Evolutionary conservation across 1,140 invertebrate genomes (phyloP).

Genomic region (Pseudachorutes palmiensis): DNA sequence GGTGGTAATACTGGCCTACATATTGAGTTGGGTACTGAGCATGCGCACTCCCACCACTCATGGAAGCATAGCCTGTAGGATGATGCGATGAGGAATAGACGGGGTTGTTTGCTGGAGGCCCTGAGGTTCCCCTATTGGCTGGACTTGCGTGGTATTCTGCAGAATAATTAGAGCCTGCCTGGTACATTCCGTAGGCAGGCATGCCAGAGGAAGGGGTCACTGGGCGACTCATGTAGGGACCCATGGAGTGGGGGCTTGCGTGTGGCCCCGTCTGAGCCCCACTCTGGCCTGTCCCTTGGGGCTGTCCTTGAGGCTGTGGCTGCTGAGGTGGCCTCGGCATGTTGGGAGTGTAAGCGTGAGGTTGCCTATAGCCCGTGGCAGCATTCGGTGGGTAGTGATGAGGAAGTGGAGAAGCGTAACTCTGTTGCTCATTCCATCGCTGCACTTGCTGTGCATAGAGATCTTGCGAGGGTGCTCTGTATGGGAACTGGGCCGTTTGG

Average conservation of each 20-base stretch:
- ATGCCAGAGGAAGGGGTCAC: conserved; percentile 38
- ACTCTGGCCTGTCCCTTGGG: no score
- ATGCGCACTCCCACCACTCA: no score
- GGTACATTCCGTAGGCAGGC: conserved; percentile 43
- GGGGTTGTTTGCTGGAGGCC: conserved; percentile 18
- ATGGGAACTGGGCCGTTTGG: conserved; percentile 44
- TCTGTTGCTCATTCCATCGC: conserved; percentile 45
- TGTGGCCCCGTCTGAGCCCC: conserved; percentile 35
- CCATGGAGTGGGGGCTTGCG: conserved; percentile 36
- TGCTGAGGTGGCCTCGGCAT: conserved; percentile 26
- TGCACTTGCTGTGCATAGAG: conserved; percentile 36
- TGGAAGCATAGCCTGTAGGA: no score
- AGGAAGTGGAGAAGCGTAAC: conserved; percentile 26
- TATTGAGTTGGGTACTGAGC: conserved; percentile 15
- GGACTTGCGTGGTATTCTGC: conserved; percentile 47
- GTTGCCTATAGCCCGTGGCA: conserved; percentile 32
- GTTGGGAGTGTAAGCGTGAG: conserved; percentile 33
- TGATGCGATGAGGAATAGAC: no score
- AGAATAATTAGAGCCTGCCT: conserved; percentile 44
- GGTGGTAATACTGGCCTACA: not conserved
- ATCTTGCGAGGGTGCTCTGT: conserved; percentile 38
- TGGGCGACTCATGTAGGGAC: conserved; percentile 49
- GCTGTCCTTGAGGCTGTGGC: no score
- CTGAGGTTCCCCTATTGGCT: conserved; percentile 43
- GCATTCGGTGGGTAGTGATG: conserved; percentile 38